Evolutionary conservation across 2,888 invertebrate genomes (phyloP).

Genomic region (Rhagonycha lutea): DNA sequence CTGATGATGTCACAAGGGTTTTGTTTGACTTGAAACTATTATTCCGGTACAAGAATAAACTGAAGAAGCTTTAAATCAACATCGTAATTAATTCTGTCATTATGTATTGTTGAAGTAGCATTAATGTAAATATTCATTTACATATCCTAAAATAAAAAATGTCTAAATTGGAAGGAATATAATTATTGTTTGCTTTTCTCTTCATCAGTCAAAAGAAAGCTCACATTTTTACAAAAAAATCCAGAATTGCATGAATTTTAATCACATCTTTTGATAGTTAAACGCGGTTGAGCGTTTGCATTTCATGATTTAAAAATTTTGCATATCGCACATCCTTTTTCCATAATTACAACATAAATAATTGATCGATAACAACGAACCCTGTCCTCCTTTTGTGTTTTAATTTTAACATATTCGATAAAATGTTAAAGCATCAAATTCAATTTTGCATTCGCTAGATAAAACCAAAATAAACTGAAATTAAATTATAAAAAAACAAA

Average conservation of each 20-base stretch:
- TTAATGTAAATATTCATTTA: constrained; percentile 27
- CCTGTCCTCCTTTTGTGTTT: neutral
- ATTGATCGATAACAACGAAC: neutral
- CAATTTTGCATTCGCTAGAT: neutral
- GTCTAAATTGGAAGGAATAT: neutral
- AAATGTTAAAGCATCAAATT: neutral
- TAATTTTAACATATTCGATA: neutral
- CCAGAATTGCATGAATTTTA: neutral
- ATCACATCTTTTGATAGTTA: neutral
- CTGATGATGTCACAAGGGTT: constrained; percentile 4
- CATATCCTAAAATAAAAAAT: constrained; percentile 1
- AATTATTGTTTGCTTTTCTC: neutral
- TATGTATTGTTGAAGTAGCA: constrained; percentile 21
- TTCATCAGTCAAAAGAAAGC: neutral
- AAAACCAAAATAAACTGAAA: neutral
- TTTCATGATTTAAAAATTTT: neutral
- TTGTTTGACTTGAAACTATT: constrained; percentile 16
- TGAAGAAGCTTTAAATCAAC: constrained; percentile 22
- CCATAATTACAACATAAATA: neutral
- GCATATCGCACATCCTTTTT: neutral
- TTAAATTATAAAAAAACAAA: neutral
- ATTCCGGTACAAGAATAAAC: constrained; percentile 5
- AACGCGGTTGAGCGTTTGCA: neutral
- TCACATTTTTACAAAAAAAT: neutral
- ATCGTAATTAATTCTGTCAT: constrained; percentile 26